Evolutionary conservation across 2,113 vertebrate genomes (phyloP), one percentile per base, ranked within the genome.

Genomic region (Sylvia atricapilla): DNA sequence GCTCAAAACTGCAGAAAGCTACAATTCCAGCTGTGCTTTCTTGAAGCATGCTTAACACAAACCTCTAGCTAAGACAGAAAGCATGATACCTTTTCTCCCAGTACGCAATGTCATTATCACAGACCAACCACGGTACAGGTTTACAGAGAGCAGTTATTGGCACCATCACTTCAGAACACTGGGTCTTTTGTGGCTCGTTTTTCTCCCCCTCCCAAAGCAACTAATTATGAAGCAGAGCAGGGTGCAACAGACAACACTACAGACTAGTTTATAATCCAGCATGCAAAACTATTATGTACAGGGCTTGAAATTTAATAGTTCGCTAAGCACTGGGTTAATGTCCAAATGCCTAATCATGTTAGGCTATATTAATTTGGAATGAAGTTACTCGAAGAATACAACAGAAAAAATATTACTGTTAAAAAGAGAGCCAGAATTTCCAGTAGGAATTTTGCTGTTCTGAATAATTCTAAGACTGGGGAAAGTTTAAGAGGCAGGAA

Each of bases 281-380:
- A 99, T 99, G 99, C 99, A 99, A 98, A 97, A 98, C 98, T 98
- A 98, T 92, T 95, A 95, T 75, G 98, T 98, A 98, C 98, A 99
- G 99, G 98, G 98, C 99, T 99, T 99, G 99, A 99, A 99, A 99
- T 99, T 99, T 98, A 98, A 98, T 98, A 98, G 98, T 98, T 98
- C 96, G 78, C 91, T 96, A 96, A 94, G 93, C 96, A 93, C 78
- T 50, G 78, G 76, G 95, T 98, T 97, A 97, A 98, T 63, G 86
- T 97, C 95, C 95, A 97, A 95, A 97, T 95, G 96, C 97, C 98
- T 97, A 96, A 96, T 75, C 91, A 60, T 84, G 67, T 89, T 93
- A 97, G 97, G 96, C 97, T 96, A 81, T 33, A 94, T 92, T 92
- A 96, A 97, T 97, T 97, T 97, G 94, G 96, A 97, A 94, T 83